Conservation (phyloP, 2,888 invertebrate genomes). For the Ichneumon xanthorius region DNA sequence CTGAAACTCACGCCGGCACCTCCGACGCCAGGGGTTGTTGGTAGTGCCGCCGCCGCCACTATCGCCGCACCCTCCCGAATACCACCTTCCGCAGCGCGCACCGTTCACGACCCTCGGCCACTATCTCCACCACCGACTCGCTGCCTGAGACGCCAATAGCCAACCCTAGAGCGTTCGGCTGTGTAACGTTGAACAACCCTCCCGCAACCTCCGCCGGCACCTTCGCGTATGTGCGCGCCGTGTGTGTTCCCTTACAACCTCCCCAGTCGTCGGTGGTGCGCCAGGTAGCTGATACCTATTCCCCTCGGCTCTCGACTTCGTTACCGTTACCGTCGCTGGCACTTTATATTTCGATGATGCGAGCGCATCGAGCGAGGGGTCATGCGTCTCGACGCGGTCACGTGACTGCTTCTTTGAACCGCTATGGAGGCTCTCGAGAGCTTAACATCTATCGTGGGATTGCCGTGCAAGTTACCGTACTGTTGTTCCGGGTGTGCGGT, state of each 20-base stretch:
- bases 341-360: conserved; percentile 2
- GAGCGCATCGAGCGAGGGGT: background rate
- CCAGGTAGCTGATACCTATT: conserved; percentile 57
- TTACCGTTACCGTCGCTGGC: conserved; percentile 17
- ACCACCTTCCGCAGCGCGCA: conserved; percentile 64
- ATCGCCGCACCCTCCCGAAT: conserved; percentile 69
- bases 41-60: conserved; percentile 72
- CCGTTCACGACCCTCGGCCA: conserved; percentile 66
- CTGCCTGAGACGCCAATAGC: conserved; percentile 51
- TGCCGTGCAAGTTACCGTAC: too few relatives aligned
- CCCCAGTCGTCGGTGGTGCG: conserved; percentile 55
- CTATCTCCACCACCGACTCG: conserved; percentile 63
- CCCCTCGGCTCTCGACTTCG: conserved; percentile 27
- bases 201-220: conserved; percentile 44
- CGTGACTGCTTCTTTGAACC: too few relatives aligned
- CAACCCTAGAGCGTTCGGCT: conserved; percentile 34
- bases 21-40: conserved; percentile 69
- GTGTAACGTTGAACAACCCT: conserved; percentile 47
- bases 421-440: too few relatives aligned
- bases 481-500: too few relatives aligned
- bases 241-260: conserved; percentile 39
- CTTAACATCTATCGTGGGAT: too few relatives aligned
- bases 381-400: too few relatives aligned
- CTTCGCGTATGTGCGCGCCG: conserved; percentile 22
- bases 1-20: conserved; percentile 80